Percentiles rank a stretch among this genome's conserved stretches.
These are phyloP conservation scores for Scomber colias DNA, from an alignment of 2,113 vertebrate genomes.

Conservation along the genomic window DNA sequence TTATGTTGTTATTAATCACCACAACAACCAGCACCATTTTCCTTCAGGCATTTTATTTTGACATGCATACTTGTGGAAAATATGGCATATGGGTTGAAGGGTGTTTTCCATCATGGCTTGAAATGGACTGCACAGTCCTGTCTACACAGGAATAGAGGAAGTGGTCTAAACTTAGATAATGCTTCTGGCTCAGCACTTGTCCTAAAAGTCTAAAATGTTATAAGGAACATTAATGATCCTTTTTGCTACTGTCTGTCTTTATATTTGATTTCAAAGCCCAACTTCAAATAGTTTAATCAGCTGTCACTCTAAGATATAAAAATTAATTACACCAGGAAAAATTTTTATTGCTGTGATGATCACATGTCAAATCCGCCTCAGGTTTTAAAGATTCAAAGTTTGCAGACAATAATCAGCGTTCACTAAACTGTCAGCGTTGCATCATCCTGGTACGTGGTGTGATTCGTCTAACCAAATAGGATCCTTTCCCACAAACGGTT, in stretches of 20 bases:
- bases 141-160: slow-evolving; percentile 72
- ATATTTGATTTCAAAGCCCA: not conserved
- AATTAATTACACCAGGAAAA: not conserved
- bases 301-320: not conserved
- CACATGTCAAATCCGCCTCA: not conserved
- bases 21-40: slow-evolving; percentile 28
- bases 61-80: slow-evolving; percentile 64
- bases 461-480: slow-evolving; percentile 65
- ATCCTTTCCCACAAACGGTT: slow-evolving; percentile 74
- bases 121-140: slow-evolving; percentile 55
- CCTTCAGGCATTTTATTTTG: slow-evolving; percentile 56
- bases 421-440: slow-evolving; percentile 70
- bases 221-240: not conserved
- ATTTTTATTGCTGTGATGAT: not conserved
- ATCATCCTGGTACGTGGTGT: slow-evolving; percentile 67
- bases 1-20: slow-evolving; percentile 54
- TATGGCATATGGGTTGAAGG: slow-evolving; percentile 37
- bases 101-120: slow-evolving; percentile 75
- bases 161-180: slow-evolving; percentile 71
- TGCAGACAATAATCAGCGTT: slow-evolving; percentile 56
- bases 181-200: slow-evolving; percentile 34
- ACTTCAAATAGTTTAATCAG: not conserved
- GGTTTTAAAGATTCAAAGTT: slow-evolving; percentile 39
- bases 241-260: not conserved
- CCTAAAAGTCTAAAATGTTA: slow-evolving; percentile 30